Base-by-base conservation (phyloP, 2,888 invertebrate genomes). In the Urechis unicinctus region DNA sequence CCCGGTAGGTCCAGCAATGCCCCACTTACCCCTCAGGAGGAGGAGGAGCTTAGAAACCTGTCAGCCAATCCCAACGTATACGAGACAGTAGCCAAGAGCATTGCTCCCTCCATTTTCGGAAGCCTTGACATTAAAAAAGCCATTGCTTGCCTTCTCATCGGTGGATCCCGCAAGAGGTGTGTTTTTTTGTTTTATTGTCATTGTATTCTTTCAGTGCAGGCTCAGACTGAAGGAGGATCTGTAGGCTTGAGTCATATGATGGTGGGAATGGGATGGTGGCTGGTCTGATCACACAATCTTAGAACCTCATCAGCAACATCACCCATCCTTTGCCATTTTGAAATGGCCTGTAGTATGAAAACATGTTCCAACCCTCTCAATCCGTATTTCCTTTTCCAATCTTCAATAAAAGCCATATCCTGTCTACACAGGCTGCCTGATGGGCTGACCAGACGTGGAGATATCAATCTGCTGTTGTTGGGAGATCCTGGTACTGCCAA, bases 401-500 rank as follows among this genome's bases (percentile, higher is more conserved):
- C n/a, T n/a, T n/a, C n/a, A n/a, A n/a, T n/a, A n/a, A n/a, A n/a
- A n/a, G n/a, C n/a, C n/a, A n/a, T n/a, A n/a, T n/a, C n/a, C n/a
- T 53, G 21, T 51, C 13, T 43, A 57, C 50, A 1, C 58, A 81
- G 81, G 59, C 81, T 98, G 66, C 98, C 98, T 0, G 98, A 98
- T 79, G 97, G 97, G 1, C 80, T 98, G 56, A 90, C 89, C 0
- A 84, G 98, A 13, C 85, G 98, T 74, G 98, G 98, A 2, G 98
- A 98, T 75, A 94, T 98, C 63, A 98, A 98, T 75, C 83, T 98
- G 25, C 80, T 98, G 17, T 82, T 98, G 58, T 82, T 98, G 29
- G 98, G 98, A 44, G 98, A 98, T 81, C 98, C 98, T 0, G 98
- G 98, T 70, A 98, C 98, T 0, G 98, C 98, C n/a, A 98, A 98